Percentiles rank a stretch among this genome's conserved stretches.
phyloP scores from a whole-genome alignment of 2,888 invertebrate genomes.

The Folsomia manolachei region DNA sequence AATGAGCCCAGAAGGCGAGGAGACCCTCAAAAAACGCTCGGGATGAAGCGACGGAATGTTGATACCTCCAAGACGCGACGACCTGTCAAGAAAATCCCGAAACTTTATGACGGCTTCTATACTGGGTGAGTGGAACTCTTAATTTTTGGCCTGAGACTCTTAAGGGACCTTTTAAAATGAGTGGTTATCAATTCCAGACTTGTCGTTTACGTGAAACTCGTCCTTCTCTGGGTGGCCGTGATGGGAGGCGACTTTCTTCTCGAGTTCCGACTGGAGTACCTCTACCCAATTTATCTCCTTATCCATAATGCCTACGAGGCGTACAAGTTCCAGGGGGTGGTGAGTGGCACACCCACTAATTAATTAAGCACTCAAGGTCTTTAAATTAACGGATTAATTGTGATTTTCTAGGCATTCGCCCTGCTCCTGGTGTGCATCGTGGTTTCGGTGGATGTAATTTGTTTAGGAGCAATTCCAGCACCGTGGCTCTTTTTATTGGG shows the following conservation, averaged over 20 bases:
- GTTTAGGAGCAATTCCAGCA: conserved; percentile 50
- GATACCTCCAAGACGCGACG: conserved; percentile 50
- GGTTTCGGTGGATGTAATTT: conserved; percentile 51
- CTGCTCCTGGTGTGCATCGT: conserved; percentile 50
- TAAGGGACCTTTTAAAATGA: no score
- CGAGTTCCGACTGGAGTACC: conserved; percentile 50
- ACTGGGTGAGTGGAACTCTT: conserved; percentile 45
- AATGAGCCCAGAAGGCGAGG: no score
- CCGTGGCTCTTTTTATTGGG: conserved; percentile 50
- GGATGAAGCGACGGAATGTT: conserved; percentile 51
- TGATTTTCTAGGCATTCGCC: conserved; percentile 46
- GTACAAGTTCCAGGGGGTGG: conserved; percentile 51
- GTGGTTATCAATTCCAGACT: conserved; percentile 42
- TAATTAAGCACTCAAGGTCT: background rate
- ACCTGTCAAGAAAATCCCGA: conserved; percentile 51
- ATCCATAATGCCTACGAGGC: conserved; percentile 51
- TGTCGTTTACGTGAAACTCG: conserved; percentile 50
- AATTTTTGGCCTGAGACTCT: no score
- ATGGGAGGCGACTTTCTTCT: conserved; percentile 51
- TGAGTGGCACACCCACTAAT: conserved; percentile 32
- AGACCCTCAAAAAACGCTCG: no score
- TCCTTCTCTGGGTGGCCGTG: conserved; percentile 51
- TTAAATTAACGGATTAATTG: background rate
- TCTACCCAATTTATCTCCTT: conserved; percentile 50
- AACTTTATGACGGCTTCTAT: conserved; percentile 51